Evolutionary conservation across 2,113 vertebrate species (phyloP).

Genomic region (Aegithalos caudatus): DNA sequence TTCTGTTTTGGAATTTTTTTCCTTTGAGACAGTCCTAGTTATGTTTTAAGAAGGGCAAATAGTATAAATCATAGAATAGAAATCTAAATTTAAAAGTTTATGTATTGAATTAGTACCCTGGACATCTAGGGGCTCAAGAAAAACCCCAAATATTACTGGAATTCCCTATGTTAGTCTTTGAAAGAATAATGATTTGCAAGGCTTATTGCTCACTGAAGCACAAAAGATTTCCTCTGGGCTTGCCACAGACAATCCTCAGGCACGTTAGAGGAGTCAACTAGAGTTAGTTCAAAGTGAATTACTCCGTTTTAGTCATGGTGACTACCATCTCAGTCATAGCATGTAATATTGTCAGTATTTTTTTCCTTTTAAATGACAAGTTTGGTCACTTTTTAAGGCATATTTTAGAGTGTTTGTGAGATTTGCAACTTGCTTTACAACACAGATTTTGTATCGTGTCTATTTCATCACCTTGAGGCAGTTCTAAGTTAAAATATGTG

Average conservation of each 20-base stretch:
- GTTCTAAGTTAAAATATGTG: conserved; percentile 55
- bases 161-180: conserved; percentile 50
- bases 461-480: conserved; percentile 67
- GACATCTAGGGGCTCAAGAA: neutral
- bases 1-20: neutral
- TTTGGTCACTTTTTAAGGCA: conserved; percentile 53
- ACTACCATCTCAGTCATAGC: conserved; percentile 51
- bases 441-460: conserved; percentile 51
- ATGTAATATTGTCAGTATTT: neutral
- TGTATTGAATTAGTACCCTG: neutral
- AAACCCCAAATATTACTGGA: neutral
- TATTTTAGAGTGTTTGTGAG: conserved; percentile 35
- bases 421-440: conserved; percentile 50
- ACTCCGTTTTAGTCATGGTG: conserved; percentile 69
- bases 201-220: conserved; percentile 73
- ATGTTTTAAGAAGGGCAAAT: neutral
- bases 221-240: conserved; percentile 74
- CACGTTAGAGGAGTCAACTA: conserved; percentile 69
- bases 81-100: neutral
- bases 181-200: conserved; percentile 70
- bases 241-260: conserved; percentile 71
- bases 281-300: conserved; percentile 79
- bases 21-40: neutral
- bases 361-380: conserved; percentile 28
- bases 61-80: neutral